These are phyloP conservation scores for Hyaena hyaena DNA, from an alignment of 2,113 vertebrate genomes.

Conservation along the genomic window DNA sequence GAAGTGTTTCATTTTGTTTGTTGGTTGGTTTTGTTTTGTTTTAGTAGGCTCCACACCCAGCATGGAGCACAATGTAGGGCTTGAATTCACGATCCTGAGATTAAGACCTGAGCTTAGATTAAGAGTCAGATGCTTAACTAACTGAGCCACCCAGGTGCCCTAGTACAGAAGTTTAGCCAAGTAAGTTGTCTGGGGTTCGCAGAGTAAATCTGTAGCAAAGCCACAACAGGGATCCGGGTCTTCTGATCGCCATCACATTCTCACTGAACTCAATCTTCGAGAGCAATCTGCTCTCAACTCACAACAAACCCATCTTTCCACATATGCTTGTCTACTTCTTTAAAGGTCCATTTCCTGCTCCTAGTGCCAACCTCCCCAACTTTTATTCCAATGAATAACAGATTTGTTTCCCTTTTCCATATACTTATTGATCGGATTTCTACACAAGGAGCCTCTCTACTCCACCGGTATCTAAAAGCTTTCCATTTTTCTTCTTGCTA, in stretches of 20 bases:
- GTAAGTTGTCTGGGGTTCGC: neutral
- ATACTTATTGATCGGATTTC: neutral
- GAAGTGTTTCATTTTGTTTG: neutral
- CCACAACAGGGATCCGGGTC: neutral
- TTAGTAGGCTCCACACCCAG: too few species aligned
- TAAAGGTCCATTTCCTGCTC: neutral
- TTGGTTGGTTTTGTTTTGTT: too few species aligned
- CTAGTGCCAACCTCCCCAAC: neutral
- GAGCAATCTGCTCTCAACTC: neutral
- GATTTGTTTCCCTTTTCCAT: neutral
- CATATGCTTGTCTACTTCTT: neutral
- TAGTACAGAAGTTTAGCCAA: neutral
- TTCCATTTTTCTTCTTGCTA: slow-evolving; percentile 3
- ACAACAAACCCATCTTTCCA: neutral
- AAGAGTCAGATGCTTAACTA: too few species aligned
- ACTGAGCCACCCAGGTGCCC: too few species aligned
- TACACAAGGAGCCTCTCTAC: neutral
- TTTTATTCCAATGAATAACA: neutral
- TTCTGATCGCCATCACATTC: neutral
- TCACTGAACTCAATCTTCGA: neutral
- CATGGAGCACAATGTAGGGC: too few species aligned
- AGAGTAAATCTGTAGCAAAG: neutral
- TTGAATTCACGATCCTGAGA: too few species aligned
- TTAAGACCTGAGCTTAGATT: too few species aligned
- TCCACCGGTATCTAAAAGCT: neutral